Evolutionary conservation across 2,797 vertebrate species (phyloP).

Genomic region (Acrossocheilus fasciatus): DNA sequence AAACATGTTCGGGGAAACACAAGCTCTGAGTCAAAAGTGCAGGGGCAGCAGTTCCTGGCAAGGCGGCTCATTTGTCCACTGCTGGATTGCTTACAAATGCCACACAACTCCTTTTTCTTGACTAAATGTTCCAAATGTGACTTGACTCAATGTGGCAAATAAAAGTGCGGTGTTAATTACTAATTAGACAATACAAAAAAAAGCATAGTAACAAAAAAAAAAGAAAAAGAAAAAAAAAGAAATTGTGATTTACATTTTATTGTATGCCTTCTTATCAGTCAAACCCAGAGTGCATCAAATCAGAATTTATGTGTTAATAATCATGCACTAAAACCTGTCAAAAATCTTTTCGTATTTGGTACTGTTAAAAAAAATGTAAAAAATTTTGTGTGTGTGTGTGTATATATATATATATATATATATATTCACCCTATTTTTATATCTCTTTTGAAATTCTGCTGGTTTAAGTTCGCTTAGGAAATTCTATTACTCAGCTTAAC

Average conservation of each 20-base stretch:
- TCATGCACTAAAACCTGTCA: too few species aligned
- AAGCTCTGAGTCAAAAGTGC: conserved; percentile 61
- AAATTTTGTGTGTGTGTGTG: too few species aligned
- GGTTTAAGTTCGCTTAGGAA: neutral
- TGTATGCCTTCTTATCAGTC: neutral
- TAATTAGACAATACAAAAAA: neutral
- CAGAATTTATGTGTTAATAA: neutral
- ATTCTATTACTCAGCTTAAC: neutral
- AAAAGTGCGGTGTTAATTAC: neutral
- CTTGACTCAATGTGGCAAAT: neutral
- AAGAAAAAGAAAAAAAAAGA: neutral
- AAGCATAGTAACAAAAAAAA: neutral
- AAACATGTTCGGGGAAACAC: conserved; percentile 68
- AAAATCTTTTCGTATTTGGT: neutral
- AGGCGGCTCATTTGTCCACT: conserved; percentile 51
- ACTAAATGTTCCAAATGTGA: neutral
- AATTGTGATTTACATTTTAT: neutral
- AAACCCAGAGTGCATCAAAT: neutral
- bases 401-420: neutral
- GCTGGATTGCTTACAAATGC: conserved; percentile 10
- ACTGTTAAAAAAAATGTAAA: too few species aligned
- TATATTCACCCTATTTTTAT: neutral
- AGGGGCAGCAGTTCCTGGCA: conserved; percentile 59
- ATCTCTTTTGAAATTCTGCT: neutral
- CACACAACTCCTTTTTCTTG: neutral